Conservation (phyloP, 2,888 invertebrate species). For the Athripsodes cinereus region DNA sequence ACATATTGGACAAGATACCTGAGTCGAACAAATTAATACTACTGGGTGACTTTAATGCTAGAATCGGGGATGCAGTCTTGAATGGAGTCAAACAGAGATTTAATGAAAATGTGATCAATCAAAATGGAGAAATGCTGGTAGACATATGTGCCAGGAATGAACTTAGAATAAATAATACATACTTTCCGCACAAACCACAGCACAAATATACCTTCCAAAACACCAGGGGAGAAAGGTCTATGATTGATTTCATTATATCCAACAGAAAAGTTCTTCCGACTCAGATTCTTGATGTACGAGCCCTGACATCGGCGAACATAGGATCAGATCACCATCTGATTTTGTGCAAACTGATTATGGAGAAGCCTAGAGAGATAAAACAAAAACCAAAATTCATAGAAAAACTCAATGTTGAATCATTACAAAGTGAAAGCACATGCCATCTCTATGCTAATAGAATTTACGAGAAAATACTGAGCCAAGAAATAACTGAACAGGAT, state of each 20-base stretch:
- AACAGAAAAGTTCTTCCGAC: slow-evolving; percentile 16
- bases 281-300: slow-evolving; percentile 18
- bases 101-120: slow-evolving; percentile 17
- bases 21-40: too few species aligned
- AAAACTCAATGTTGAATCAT: slow-evolving; percentile 14
- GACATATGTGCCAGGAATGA: too few species aligned
- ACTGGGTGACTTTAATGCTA: too few species aligned
- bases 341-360: slow-evolving; percentile 13
- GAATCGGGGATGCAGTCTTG: slow-evolving; percentile 15
- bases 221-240: too few species aligned
- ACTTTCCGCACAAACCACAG: slow-evolving; percentile 17
- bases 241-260: too few species aligned
- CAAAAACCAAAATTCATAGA: slow-evolving; percentile 4
- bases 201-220: slow-evolving; percentile 23
- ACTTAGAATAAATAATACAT: too few species aligned
- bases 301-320: slow-evolving; percentile 18
- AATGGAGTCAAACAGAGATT: slow-evolving; percentile 20
- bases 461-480: slow-evolving; percentile 13
- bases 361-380: slow-evolving; percentile 6
- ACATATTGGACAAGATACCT: too few species aligned
- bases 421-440: slow-evolving; percentile 11
- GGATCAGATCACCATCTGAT: slow-evolving; percentile 21
- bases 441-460: slow-evolving; percentile 9
- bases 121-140: slow-evolving; percentile 18
- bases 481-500: slow-evolving; percentile 7